phyloP scores from a whole-genome alignment of 2,113 vertebrate species.

The Cochlearius cochlearius region DNA sequence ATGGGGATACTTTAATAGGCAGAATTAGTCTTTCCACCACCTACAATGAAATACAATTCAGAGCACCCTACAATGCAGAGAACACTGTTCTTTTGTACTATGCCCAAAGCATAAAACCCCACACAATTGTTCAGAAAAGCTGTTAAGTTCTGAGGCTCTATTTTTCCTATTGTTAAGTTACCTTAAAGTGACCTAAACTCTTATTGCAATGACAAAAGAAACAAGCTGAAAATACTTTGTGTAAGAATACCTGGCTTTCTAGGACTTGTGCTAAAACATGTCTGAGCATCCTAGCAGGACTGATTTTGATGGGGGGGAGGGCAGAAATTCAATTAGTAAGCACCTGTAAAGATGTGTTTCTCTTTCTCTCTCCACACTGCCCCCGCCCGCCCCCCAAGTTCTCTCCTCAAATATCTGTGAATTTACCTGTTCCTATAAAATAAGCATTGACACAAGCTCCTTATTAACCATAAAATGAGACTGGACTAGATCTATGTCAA shows the following conservation, averaged over 20 bases:
- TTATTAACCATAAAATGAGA: not conserved
- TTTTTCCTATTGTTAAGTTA: not conserved
- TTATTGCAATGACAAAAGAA: not conserved
- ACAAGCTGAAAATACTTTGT: not conserved
- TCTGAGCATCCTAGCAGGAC: not conserved
- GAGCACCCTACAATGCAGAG: not conserved
- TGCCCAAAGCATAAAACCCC: not conserved
- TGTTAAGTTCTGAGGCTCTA: not conserved
- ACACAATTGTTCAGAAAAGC: not conserved
- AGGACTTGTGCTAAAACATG: not conserved
- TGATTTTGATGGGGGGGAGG: not conserved
- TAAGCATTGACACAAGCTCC: not conserved
- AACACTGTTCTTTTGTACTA: not conserved
- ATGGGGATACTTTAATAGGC: not conserved
- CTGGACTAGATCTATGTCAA: not conserved
- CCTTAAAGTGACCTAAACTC: not conserved
- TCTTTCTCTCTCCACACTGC: not conserved
- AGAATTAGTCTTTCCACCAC: not conserved
- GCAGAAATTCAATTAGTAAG: not conserved
- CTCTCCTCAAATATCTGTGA: not conserved
- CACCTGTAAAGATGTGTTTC: not conserved
- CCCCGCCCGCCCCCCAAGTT: rapidly evolving
- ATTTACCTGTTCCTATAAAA: not conserved
- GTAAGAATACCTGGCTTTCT: not conserved
- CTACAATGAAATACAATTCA: not conserved